Conservation (phyloP, 30 jellyfish, hydroid and myxozoan species). For the Aurelia aurita region DNA sequence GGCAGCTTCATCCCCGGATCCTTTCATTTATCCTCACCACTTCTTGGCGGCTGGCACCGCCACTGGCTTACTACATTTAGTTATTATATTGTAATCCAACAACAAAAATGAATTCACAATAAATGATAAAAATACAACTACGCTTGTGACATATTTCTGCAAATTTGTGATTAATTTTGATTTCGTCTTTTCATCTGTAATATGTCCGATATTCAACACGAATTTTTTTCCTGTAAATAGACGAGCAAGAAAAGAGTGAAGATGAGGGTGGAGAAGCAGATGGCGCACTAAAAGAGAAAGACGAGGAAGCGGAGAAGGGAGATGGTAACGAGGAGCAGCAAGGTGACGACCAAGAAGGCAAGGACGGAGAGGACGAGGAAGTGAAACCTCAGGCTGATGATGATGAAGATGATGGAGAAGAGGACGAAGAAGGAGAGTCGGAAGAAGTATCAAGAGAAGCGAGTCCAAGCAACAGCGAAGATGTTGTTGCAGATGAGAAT, state of each 20-base stretch:
- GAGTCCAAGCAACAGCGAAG: conserved; percentile 19
- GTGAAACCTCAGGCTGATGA: conserved; percentile 2
- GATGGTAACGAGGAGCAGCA: conserved; percentile 5
- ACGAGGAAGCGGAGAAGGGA: conserved; percentile 7
- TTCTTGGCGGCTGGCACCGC: no score
- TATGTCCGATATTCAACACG: background rate
- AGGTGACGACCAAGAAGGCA: background rate
- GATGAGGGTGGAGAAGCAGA: background rate
- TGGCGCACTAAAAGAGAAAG: conserved; percentile 25
- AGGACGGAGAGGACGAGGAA: conserved; percentile 28
- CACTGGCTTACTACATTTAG: no score
- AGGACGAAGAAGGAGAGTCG: conserved; percentile 5
- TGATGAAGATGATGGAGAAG: conserved; percentile 26
- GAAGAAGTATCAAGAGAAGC: conserved; percentile 19
- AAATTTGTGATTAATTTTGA: background rate
- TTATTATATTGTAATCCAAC: no score
- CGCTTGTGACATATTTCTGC: background rate
- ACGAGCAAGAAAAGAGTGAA: conserved; percentile 23
- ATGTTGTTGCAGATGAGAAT: conserved; percentile 56
- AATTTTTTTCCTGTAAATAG: background rate
- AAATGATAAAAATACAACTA: background rate
- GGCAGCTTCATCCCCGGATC: no score
- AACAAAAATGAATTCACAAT: no score
- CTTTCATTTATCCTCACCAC: no score
- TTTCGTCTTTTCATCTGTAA: background rate